Base-by-base conservation (phyloP, 2,888 invertebrate genomes). In the Perizoma affinitatum region DNA sequence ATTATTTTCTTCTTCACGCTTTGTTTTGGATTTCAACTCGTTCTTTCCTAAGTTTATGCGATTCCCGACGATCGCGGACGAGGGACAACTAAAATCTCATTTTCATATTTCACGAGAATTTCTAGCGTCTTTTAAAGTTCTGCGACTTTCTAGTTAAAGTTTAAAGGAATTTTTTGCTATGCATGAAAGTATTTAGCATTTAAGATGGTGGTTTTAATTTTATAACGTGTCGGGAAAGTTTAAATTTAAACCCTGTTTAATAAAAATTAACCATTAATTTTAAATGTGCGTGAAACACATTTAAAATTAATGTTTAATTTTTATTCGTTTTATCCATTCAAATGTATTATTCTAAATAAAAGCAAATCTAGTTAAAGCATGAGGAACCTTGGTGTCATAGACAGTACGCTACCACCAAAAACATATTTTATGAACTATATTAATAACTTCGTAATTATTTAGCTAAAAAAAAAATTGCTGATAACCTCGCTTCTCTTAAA, bases 51-150 rank as follows among this genome's bases (percentile, higher is more conserved):
- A 5, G 7, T 6, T 38, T 6, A 38, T 38, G 38, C 38, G 38
- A 38, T 38, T 22, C 38, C 7, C 35, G 46, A 6, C 34, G 46
- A n/a, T 34, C 46, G 45, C 22, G n/a, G 7, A n/a, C 44, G 11
- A 10, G 46, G 50, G 50, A 51, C 58, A 42, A 55, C 54, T 55
- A 40, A 63, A 52, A 65, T 49, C 65, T 66, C 67, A 69, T 69
- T 69, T 65, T 65, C 66, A 69, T 69, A 67, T 69, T 66, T 66
- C 64, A 61, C 38, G 54, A 52, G 44, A 54, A 61, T 65, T 55
- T 56, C 49, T 22, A 55, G 50, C 61, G 63, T 63, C 66, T 63
- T 68, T 68, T 67, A 58, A 66, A 63, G 54, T 65, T 66, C 34
- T 48, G 41, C 61, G 48, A 61, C 52, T 65, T 65, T 61, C 53